Evolutionary conservation across 2,888 invertebrate genomes (phyloP).

Genomic region (Pachycephus smyrnensis): DNA sequence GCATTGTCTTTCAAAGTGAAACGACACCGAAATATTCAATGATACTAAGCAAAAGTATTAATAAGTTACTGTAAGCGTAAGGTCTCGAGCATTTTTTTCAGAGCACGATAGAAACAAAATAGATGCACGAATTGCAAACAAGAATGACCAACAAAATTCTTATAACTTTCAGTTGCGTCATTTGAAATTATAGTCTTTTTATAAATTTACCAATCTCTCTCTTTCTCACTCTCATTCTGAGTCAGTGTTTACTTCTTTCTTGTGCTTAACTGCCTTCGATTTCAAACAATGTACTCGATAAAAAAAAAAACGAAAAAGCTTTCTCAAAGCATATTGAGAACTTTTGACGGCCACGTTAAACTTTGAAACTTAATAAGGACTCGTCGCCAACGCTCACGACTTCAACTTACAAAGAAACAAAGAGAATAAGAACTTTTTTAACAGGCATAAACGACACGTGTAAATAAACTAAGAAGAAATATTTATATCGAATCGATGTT

Average conservation of each 20-base stretch:
- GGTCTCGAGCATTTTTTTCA: not conserved
- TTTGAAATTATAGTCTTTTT: not conserved
- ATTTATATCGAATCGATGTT: conserved; percentile 40
- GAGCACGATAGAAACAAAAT: not conserved
- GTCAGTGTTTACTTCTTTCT: not conserved
- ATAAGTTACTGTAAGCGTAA: not conserved
- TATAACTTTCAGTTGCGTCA: not conserved
- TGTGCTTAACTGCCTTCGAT: not conserved
- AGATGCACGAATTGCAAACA: not conserved
- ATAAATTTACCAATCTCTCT: not conserved
- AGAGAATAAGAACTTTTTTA: not conserved
- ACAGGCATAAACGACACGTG: conserved; percentile 6
- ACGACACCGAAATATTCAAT: not conserved
- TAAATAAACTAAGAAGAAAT: conserved; percentile 29
- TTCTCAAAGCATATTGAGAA: not conserved
- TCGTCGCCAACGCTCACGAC: not conserved
- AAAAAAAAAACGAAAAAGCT: not conserved
- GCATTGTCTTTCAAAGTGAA: not conserved
- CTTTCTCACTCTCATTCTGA: not conserved
- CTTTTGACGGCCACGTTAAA: not conserved
- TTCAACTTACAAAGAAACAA: not conserved
- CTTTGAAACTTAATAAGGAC: not conserved
- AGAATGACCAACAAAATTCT: not conserved
- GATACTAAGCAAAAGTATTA: not conserved
- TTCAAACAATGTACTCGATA: not conserved